phyloP scores from a whole-genome alignment of 2,113 vertebrate genomes.

The Myotis lucifugus region DNA sequence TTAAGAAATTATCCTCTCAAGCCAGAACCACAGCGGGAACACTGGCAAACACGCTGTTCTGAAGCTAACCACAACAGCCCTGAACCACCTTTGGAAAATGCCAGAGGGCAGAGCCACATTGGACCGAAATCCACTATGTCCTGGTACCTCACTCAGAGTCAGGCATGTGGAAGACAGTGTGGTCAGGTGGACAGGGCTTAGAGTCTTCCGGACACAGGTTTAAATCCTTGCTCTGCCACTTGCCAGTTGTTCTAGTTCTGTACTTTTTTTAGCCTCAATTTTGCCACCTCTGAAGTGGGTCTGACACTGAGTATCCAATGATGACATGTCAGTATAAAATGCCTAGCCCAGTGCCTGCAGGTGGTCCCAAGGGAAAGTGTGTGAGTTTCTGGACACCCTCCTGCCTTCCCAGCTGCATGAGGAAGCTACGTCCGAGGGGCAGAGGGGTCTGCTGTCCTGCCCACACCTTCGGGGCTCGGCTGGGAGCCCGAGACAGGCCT shows the following conservation, averaged over 20 bases:
- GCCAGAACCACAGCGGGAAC: neutral
- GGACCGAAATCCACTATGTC: too few species aligned
- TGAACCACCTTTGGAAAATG: neutral
- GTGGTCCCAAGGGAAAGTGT: neutral
- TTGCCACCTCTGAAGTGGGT: constrained; percentile 24
- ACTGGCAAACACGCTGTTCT: neutral
- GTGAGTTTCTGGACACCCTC: neutral
- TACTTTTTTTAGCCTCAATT: neutral
- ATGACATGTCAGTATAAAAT: neutral
- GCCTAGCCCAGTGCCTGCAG: neutral
- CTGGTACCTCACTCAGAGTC: neutral
- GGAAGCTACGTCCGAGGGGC: neutral
- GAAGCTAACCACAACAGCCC: neutral
- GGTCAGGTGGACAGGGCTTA: neutral
- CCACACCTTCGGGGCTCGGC: neutral
- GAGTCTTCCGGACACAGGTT: neutral
- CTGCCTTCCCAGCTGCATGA: neutral
- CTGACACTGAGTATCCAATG: neutral
- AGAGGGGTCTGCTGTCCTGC: neutral
- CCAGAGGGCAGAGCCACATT: neutral
- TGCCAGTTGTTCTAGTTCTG: neutral
- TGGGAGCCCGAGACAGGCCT: neutral
- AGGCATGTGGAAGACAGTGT: neutral
- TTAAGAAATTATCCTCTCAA: constrained; percentile 41
- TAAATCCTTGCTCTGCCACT: neutral